Evolutionary conservation across 1,140 invertebrate genomes (phyloP), one percentile per base, ranked within the genome.

Genomic region (Heliconius hermathena): DNA sequence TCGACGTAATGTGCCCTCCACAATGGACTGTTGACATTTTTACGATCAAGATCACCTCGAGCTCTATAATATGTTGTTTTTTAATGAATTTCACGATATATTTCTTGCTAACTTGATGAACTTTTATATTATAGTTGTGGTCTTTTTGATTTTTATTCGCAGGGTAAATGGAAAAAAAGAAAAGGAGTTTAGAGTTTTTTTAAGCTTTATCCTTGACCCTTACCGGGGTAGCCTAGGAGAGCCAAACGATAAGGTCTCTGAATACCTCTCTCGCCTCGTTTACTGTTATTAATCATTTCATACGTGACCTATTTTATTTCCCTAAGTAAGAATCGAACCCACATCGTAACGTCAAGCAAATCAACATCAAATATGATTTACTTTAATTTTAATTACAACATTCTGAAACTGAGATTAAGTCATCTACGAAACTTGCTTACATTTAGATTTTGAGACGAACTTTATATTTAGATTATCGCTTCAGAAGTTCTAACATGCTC

Each of bases 1-100:
- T 82, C 78, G 52, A 78, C 73, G 60, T 82, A 82, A 82, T 76
- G 78, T 76, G 71, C 72, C 75, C 73, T 70, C 73, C 20, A 82
- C 81, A 82, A 82, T 78, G 76, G 81, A 75, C 76, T 71, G 79
- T n/a, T 80, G 81, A 82, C 81, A 66, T 77, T 82, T 82, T 82
- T 82, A 80, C 79, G 81, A 82, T 79, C 81, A 29, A 54, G 52
- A 76, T 49, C 79, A 52, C 74, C 79, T 54, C 54, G 79, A 81
- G 75, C 71, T 22, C 46, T 36, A 75, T 57, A 81, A 71, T 71
- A 70, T 81, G 77, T 73, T 41, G 73, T 46, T 78, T 79, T 76
- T 76, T 76, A 81, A 78, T 81, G 73, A 79, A 81, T 72, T 75
- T 80, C 70, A 71, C 54, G 70, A 46, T 54, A 80, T 76, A 75